A percentile compares a stretch with the other conserved stretches of the same genome.
Evolutionary conservation across 1,140 invertebrate species (phyloP).

Genomic region (Zaprionus capensis): DNA sequence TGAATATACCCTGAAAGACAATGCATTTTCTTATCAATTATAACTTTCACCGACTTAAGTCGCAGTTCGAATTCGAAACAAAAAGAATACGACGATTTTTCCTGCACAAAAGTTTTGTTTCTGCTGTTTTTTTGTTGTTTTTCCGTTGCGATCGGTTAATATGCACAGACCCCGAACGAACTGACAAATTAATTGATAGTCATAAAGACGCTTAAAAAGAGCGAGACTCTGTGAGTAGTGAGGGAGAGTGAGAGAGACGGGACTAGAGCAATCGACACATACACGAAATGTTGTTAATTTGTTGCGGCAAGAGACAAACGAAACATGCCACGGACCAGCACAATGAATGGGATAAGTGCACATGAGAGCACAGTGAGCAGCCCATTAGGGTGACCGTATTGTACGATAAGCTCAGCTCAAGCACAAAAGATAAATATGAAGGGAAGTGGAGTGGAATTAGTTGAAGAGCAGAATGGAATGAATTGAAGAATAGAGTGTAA

Average conservation of each 20-base stretch:
- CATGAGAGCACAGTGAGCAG: neutral
- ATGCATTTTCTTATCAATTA: neutral
- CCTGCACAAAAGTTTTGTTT: neutral
- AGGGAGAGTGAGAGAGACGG: neutral
- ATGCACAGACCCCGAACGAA: slow-evolving; percentile 21
- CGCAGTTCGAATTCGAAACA: no score
- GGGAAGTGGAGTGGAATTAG: neutral
- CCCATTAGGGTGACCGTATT: neutral
- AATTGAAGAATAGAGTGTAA: neutral
- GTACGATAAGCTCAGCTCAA: neutral
- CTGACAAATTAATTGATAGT: slow-evolving; percentile 33
- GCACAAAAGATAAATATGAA: neutral
- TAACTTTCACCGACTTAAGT: no score
- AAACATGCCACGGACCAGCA: slow-evolving; percentile 26
- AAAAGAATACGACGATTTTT: neutral
- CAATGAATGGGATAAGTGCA: slow-evolving; percentile 14
- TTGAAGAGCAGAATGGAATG: neutral
- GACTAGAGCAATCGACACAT: slow-evolving; percentile 13
- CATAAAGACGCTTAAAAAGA: slow-evolving; percentile 12
- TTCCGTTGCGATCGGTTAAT: slow-evolving; percentile 5
- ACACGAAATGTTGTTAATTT: slow-evolving; percentile 37
- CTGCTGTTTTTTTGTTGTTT: neutral
- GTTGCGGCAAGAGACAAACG: slow-evolving; percentile 20
- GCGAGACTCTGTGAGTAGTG: neutral
- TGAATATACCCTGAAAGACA: neutral